phyloP scores from a whole-genome alignment of 2,113 vertebrate species.

The Cynocephalus volans region DNA sequence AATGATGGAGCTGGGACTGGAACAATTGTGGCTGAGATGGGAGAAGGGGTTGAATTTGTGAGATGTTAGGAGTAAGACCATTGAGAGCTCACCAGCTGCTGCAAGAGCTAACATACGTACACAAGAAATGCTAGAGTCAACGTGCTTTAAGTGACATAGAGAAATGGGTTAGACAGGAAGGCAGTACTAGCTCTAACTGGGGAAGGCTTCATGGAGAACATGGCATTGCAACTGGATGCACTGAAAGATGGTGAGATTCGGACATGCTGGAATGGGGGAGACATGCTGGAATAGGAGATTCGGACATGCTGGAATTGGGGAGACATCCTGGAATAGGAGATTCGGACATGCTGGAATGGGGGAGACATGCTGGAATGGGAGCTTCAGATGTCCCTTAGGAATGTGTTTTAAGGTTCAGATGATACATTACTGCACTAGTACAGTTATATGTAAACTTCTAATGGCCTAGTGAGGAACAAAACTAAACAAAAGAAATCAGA shows the following conservation, averaged over 20 bases:
- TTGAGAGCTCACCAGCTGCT: background rate
- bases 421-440: no score
- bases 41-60: background rate
- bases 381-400: background rate
- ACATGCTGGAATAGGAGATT: no score
- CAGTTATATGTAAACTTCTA: background rate
- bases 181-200: background rate
- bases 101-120: background rate
- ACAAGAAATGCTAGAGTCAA: background rate
- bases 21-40: background rate
- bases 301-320: no score
- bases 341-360: background rate
- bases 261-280: no score
- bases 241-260: background rate
- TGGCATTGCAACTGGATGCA: background rate
- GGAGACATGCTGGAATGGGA: background rate
- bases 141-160: background rate
- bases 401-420: background rate
- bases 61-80: background rate
- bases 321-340: background rate
- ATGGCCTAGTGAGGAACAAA: background rate
- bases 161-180: background rate
- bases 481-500: background rate
- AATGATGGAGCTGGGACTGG: background rate
- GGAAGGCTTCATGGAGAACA: background rate